Conservation (phyloP, 2,113 vertebrate genomes). For the Seriola quinqueradiata region DNA sequence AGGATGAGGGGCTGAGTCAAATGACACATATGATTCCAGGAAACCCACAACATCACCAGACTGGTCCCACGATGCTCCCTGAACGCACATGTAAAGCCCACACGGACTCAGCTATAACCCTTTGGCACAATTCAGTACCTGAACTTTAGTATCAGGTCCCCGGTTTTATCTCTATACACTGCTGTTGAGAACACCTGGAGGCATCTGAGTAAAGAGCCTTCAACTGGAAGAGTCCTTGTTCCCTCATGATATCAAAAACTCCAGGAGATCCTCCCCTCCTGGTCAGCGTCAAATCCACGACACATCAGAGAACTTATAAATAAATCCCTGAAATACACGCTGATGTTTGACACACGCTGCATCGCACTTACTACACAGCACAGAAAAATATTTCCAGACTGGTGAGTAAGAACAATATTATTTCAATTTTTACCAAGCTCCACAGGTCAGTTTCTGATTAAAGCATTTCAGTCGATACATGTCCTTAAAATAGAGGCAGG, state of each 20-base stretch:
- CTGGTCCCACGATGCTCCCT: slow-evolving; percentile 5
- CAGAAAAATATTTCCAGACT: not conserved
- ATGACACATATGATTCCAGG: slow-evolving; percentile 40
- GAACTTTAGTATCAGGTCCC: not conserved
- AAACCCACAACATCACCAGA: not conserved
- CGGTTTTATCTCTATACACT: not conserved
- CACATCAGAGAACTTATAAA: slow-evolving; percentile 70
- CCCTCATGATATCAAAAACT: slow-evolving; percentile 35
- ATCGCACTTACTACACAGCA: not conserved
- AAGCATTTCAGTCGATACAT: fast-evolving
- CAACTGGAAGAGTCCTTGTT: not conserved
- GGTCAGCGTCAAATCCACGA: slow-evolving; percentile 52
- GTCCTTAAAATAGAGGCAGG: fast-evolving
- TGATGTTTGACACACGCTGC: not conserved
- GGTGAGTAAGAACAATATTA: slow-evolving; percentile 61
- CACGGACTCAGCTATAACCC: slow-evolving; percentile 4
- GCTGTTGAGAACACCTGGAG: not conserved
- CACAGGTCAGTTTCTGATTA: not conserved
- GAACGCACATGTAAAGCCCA: slow-evolving; percentile 1
- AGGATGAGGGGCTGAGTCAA: slow-evolving; percentile 7
- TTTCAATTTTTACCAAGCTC: slow-evolving; percentile 1
- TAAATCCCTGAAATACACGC: not conserved
- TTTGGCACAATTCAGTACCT: not conserved
- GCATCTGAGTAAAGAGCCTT: not conserved
- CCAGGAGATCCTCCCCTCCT: slow-evolving; percentile 68